Evolutionary conservation across 2,888 invertebrate genomes (phyloP), one percentile per base, ranked within the genome.

Genomic region (Punctoribates punctum): DNA sequence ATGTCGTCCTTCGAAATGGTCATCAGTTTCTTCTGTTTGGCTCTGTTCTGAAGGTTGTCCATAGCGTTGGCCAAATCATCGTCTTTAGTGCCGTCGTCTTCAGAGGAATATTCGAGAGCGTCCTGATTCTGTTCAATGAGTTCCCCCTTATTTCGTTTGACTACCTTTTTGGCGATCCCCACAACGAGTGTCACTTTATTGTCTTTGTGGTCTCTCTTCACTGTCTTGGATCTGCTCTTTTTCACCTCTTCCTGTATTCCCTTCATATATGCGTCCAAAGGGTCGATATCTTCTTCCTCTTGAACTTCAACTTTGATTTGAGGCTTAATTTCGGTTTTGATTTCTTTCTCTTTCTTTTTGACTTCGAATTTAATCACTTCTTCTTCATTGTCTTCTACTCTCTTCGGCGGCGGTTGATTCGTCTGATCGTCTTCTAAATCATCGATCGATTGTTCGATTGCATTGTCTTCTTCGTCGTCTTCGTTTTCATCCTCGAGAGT

Each of bases 41-140:
- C 94, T 91, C 88, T 81, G 89, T 93, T 0, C 91, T 94, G 80
- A 67, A 81, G 78, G 25, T 82, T 80, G 20, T 82, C 83, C 77
- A 83, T 83, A 65, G 82, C 81, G 73, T 83, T 81, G 11, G 79
- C 79, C 74, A 96, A 88, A 83, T 96, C 96, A 83, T 96, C 96
- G n/a, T 73, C 74, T 57, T 77, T 38, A 15, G 48, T 65, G 5
- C 93, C 90, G 82, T 97, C 96, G 83, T 97, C 97, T 84, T 97
- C 97, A 17, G 96, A 96, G 0, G 96, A 96, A 85, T 98, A 97
- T 86, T 89, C 99, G 78, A 98, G 85, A 0, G 94, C 96, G 83
- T 99, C 98, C 84, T 96, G 95, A 85, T 99, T 97, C 83, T 96
- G 97, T 84, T 99, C 97, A 82, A 99, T 95, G n/a, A 99, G 86